phyloP scores from a whole-genome alignment of 1,140 invertebrate genomes.

The Listronotus oregonensis region DNA sequence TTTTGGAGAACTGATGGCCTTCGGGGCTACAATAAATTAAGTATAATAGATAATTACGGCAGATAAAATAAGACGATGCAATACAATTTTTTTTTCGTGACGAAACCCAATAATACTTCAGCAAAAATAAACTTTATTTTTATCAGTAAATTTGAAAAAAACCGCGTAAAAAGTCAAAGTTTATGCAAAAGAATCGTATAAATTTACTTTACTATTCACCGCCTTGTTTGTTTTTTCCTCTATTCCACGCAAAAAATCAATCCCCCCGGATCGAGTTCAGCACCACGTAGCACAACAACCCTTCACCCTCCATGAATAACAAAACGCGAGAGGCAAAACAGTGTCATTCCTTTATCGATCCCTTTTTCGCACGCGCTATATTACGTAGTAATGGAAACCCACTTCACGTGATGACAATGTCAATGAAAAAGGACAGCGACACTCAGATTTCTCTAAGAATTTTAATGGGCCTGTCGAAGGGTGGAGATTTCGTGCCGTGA shows the following conservation, averaged over 20 bases:
- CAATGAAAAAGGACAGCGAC: constrained; percentile 38
- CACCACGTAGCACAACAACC: constrained; percentile 33
- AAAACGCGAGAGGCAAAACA: constrained; percentile 23
- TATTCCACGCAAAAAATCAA: constrained; percentile 25
- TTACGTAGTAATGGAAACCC: constrained; percentile 31
- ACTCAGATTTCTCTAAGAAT: constrained; percentile 31
- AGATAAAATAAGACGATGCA: too few species aligned
- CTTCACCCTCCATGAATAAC: constrained; percentile 31
- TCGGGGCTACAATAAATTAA: too few species aligned
- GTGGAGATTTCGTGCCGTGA: constrained; percentile 29
- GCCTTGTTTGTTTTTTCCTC: constrained; percentile 3
- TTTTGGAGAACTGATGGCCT: too few species aligned
- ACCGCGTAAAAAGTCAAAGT: too few species aligned
- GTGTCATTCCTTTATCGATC: constrained; percentile 15
- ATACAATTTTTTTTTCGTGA: too few species aligned
- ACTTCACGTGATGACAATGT: constrained; percentile 38
- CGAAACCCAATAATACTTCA: too few species aligned
- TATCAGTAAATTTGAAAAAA: too few species aligned
- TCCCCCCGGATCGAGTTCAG: constrained; percentile 26
- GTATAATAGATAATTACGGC: too few species aligned
- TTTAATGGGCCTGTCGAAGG: constrained; percentile 34
- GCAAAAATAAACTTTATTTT: too few species aligned
- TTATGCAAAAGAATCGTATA: too few species aligned
- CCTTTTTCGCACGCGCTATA: constrained; percentile 5
- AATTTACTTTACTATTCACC: too few species aligned